Percentiles rank a stretch among this genome's conserved stretches.
phyloP scores from a whole-genome alignment of 2,797 vertebrate genomes.

The Babyrousa celebensis region DNA sequence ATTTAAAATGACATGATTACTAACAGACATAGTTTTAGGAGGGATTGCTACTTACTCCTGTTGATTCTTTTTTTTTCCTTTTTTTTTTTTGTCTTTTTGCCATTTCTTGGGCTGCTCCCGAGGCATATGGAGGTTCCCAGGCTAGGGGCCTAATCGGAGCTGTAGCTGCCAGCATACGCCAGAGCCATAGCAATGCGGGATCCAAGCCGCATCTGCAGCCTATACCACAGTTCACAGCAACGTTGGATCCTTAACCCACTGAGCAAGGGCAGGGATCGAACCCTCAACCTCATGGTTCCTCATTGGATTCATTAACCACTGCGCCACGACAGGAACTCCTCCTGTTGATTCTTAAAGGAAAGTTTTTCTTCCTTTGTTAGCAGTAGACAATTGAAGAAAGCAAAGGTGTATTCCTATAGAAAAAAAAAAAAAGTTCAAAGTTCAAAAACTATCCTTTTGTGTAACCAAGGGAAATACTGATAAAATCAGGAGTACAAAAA shows the following conservation, averaged over 20 bases:
- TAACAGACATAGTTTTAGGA: neutral
- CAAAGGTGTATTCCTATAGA: neutral
- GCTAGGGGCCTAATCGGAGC: no score
- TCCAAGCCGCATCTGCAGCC: no score
- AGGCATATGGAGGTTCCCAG: no score
- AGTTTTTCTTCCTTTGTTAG: neutral
- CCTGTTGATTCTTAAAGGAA: neutral
- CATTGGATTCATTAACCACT: no score
- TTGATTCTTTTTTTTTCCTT: constrained; percentile 14
- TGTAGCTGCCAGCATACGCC: no score
- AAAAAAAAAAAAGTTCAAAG: constrained; percentile 39
- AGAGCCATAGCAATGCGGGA: no score
- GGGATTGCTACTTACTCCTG: neutral
- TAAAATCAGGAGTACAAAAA: neutral
- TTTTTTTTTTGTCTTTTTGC: no score
- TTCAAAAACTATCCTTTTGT: constrained; percentile 35
- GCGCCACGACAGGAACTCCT: neutral
- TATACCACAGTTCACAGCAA: no score
- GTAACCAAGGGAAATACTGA: neutral
- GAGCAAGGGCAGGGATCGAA: no score
- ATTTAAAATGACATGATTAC: constrained; percentile 4
- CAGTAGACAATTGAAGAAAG: neutral
- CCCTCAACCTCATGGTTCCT: no score
- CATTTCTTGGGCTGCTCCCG: no score
- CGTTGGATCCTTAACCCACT: no score